Evolutionary conservation across 2,888 invertebrate species (phyloP).

Genomic region (Polydrusus tereticollis): DNA sequence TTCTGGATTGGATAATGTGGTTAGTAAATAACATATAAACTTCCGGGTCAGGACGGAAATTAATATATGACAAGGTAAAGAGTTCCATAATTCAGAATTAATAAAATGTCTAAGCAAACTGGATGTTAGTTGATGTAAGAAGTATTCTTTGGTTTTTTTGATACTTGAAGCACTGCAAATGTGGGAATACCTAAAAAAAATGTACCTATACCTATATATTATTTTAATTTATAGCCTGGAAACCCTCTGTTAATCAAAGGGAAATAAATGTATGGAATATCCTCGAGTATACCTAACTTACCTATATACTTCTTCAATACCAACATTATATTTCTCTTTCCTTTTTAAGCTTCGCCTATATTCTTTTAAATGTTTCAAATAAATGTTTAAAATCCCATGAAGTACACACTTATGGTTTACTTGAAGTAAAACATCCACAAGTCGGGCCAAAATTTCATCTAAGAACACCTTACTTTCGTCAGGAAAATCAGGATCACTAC

Average conservation of each 20-base stretch:
- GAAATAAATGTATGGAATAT: no score
- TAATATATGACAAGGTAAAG: conserved; percentile 75
- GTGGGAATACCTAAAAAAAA: conserved; percentile 62
- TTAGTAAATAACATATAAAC: conserved; percentile 69
- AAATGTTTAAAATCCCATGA: conserved; percentile 69
- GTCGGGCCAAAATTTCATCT: conserved; percentile 64
- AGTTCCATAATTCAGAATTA: conserved; percentile 78
- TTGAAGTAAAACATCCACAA: conserved; percentile 63
- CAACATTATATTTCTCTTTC: conserved; percentile 67
- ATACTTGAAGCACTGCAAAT: conserved; percentile 66
- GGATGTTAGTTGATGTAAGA: conserved; percentile 72
- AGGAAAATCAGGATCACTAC: conserved; percentile 67
- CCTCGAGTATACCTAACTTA: conserved; percentile 6
- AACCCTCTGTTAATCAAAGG: no score
- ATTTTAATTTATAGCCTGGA: no score
- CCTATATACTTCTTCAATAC: conserved; percentile 70
- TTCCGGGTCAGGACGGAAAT: conserved; percentile 74
- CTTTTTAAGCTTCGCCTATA: conserved; percentile 74
- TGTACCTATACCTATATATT: no score
- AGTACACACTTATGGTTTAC: conserved; percentile 66
- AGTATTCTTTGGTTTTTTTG: conserved; percentile 70
- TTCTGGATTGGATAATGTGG: conserved; percentile 69
- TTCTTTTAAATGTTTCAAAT: conserved; percentile 75
- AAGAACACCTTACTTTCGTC: conserved; percentile 66
- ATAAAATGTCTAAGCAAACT: conserved; percentile 73